These are phyloP conservation scores for Cryptomyrus ogoouensis DNA, from an alignment of 2,113 vertebrate genomes.

Conservation along the genomic window DNA sequence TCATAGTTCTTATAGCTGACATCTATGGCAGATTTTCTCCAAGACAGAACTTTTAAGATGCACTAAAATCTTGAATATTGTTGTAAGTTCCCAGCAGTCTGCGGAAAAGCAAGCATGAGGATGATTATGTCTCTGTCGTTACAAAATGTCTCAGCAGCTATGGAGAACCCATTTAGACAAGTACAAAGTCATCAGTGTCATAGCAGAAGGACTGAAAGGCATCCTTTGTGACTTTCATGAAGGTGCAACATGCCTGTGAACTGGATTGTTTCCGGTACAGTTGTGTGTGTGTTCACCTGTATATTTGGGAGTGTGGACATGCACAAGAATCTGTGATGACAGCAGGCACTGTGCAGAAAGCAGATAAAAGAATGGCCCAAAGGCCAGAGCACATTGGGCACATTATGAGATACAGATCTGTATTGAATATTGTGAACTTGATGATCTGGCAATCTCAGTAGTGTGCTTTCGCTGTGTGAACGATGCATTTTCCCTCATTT, in stretches of 20 bases:
- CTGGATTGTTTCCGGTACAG: neutral
- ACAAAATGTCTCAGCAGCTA: too few relatives aligned
- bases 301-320: conserved; percentile 10
- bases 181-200: neutral
- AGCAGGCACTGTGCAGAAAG: neutral
- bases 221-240: neutral
- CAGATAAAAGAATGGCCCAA: neutral
- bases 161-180: neutral
- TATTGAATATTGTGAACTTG: neutral
- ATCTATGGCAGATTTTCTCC: neutral
- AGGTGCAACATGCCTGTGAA: neutral
- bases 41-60: neutral
- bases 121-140: neutral
- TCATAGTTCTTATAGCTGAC: neutral
- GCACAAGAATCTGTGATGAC: neutral
- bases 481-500: neutral
- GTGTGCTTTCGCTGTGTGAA: conserved; percentile 3
- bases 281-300: conserved; percentile 27
- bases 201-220: neutral
- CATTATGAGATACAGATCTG: neutral
- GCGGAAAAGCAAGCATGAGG: neutral
- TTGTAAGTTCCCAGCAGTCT: neutral
- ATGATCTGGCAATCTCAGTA: neutral
- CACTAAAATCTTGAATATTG: neutral
- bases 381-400: neutral